phyloP scores from a whole-genome alignment of 92 coral and sea anemone genomes.

The Epizoanthus rinbou region DNA sequence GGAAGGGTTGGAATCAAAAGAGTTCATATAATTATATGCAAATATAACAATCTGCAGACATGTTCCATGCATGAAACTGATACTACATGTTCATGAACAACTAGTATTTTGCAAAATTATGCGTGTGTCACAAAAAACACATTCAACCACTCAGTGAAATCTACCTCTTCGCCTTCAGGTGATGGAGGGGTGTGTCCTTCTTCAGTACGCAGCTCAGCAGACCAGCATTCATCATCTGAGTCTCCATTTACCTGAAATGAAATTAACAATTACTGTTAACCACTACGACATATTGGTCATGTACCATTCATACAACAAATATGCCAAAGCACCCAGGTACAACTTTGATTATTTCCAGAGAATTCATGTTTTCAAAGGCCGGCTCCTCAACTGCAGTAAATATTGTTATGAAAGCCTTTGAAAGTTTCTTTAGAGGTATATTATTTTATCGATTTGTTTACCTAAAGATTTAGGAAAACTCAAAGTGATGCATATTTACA shows the following conservation, averaged over 20 bases:
- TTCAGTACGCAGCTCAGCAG: constrained; percentile 61
- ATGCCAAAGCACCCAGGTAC: constrained; percentile 3
- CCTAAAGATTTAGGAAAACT: too few relatives aligned
- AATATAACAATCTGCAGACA: too few relatives aligned
- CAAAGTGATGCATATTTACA: too few relatives aligned
- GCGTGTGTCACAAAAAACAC: not conserved
- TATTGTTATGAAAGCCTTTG: too few relatives aligned
- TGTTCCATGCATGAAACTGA: too few relatives aligned
- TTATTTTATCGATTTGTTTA: too few relatives aligned
- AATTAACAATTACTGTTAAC: not conserved
- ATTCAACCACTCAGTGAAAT: not conserved
- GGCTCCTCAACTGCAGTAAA: not conserved
- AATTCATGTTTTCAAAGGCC: not conserved
- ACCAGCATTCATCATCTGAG: constrained; percentile 99
- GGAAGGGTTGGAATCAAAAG: too few relatives aligned
- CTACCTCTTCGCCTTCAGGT: constrained; percentile 35
- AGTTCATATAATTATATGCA: too few relatives aligned
- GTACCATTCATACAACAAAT: not conserved
- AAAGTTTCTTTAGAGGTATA: too few relatives aligned
- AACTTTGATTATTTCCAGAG: not conserved
- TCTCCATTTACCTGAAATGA: constrained; percentile 59
- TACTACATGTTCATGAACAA: not conserved
- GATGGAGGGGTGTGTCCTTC: constrained; percentile 22
- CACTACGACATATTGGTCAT: not conserved
- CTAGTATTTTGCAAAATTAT: not conserved